phyloP scores from a whole-genome alignment of 2,888 invertebrate genomes.

The Pseudococcus jackbeardsleyi region DNA sequence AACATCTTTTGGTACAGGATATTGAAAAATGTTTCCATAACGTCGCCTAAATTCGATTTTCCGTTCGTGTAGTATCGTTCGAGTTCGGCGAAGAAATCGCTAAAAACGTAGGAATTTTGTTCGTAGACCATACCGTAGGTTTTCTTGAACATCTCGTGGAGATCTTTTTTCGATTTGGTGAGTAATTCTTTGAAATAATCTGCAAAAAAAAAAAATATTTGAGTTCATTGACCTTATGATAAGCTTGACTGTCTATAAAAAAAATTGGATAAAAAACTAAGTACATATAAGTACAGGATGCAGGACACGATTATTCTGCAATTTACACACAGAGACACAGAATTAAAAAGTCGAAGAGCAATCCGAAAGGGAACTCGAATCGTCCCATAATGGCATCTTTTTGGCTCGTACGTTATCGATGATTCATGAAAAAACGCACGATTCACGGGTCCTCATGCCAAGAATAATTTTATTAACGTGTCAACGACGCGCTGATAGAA shows the following conservation, averaged over 20 bases:
- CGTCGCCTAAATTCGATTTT: conserved; percentile 85
- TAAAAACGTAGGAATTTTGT: conserved; percentile 92
- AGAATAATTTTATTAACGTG: conserved; percentile 38
- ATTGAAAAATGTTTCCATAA: conserved; percentile 93
- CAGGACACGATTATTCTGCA: no score
- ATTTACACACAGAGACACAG: no score
- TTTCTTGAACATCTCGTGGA: conserved; percentile 94
- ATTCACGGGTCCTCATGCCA: neutral
- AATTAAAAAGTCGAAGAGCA: no score
- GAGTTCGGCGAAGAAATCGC: conserved; percentile 89
- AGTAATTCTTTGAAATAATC: conserved; percentile 90
- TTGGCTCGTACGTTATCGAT: no score
- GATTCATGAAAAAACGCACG: no score
- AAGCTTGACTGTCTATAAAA: no score
- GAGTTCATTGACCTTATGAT: no score
- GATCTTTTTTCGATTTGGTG: conserved; percentile 84
- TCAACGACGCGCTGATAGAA: neutral
- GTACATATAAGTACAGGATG: no score
- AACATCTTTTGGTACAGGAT: conserved; percentile 96
- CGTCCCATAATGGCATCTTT: no score
- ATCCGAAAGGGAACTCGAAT: no score
- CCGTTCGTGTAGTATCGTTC: conserved; percentile 91
- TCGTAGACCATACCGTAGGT: conserved; percentile 97
- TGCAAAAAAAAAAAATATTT: conserved; percentile 71
- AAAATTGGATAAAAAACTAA: no score